Base-by-base conservation (phyloP, 2,888 invertebrate genomes). In the Drosophila yooni region DNA sequence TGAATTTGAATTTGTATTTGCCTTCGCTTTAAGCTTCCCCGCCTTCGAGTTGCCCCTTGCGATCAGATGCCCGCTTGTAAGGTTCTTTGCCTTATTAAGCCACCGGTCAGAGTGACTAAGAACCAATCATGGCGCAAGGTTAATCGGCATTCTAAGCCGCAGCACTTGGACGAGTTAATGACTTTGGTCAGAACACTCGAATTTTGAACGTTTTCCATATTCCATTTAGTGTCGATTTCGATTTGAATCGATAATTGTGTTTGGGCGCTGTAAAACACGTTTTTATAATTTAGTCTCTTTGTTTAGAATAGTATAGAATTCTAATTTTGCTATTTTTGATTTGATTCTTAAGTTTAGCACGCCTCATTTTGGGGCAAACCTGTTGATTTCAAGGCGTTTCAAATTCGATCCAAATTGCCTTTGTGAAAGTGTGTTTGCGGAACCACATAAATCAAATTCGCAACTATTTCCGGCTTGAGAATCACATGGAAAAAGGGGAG, bases 11-110 rank as follows among this genome's bases (percentile, higher is more conserved):
- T 46, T 46, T 36, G 36, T 6, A 60, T 59, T 66, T 64, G 66
- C 79, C 79, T 64, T 79, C 66, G 64, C 66, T 67, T 60, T 56
- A 51, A 40, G 36, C 50, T 7, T 10, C 5, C 15, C 25, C 38
- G 6, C 7, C 50, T 1, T 10, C 31, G 15, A 11, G 18, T 18
- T 13, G 52, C 27, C 27, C n/a, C 18, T 5, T 29, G 11, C 15
- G 29, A 31, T 29, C n/a, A 62, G 79, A 71, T 77, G 79, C 70
- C 69, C 57, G 50, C 18, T 66, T 25, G 61, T 89, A 80, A 89
- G 90, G 86, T 83, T 89, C 83, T 88, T 77, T 86, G 90, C 80
- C 82, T 79, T 83, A 81, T 81, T 83, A 81, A 81, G 85, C 75
- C 66, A 62, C 58, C 69, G 79, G 52, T 31, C 43, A 70, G 52